Evolutionary conservation across 2,888 invertebrate species (phyloP).

Genomic region (Pediacus dermestoides): DNA sequence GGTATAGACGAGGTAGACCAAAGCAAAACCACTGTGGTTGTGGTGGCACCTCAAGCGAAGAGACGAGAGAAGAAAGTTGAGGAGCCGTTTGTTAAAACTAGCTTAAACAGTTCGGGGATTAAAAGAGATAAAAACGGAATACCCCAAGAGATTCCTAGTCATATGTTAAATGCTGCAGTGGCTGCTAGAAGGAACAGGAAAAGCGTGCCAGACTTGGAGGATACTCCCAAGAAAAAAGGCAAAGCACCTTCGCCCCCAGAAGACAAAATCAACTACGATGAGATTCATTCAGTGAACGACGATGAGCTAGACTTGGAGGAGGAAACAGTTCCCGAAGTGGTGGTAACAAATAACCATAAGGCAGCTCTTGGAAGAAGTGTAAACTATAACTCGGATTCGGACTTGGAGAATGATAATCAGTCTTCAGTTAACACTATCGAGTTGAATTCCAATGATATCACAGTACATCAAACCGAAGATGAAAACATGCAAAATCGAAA

Average conservation of each 20-base stretch:
- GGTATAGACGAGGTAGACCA: conserved; percentile 55
- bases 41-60: conserved; percentile 52
- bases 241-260: conserved; percentile 70
- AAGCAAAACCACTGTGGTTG: conserved; percentile 43
- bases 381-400: conserved; percentile 52
- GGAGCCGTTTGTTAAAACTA: conserved; percentile 44
- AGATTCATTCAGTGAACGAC: conserved; percentile 53
- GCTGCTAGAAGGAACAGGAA: conserved; percentile 67
- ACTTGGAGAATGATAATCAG: conserved; percentile 50
- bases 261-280: conserved; percentile 49
- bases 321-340: conserved; percentile 48
- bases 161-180: conserved; percentile 69
- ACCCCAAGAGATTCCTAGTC: conserved; percentile 68
- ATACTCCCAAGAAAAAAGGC: conserved; percentile 61
- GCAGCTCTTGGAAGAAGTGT: conserved; percentile 47
- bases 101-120: conserved; percentile 58
- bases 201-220: conserved; percentile 45
- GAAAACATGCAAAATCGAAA: conserved; percentile 64
- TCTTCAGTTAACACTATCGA: conserved; percentile 63
- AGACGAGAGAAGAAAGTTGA: conserved; percentile 49
- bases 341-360: conserved; percentile 35
- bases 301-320: conserved; percentile 44
- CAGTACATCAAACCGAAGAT: conserved; percentile 67
- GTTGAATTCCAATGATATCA: conserved; percentile 70
- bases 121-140: conserved; percentile 59